Conservation (phyloP, 2,888 invertebrate species). For the Lepetodrilus schrolli region DNA sequence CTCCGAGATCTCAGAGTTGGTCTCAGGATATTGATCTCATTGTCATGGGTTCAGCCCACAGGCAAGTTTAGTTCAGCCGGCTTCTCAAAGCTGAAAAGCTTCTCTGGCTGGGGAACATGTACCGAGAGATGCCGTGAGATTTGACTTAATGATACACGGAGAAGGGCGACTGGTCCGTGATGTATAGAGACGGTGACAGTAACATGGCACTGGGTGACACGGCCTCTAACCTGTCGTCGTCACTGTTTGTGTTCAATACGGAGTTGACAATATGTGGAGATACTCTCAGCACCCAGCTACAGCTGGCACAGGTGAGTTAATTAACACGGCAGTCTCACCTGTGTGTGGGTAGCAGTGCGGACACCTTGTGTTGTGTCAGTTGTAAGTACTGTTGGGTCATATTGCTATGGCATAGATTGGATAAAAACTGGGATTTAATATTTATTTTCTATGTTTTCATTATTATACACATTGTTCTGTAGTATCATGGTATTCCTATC, state of each 20-base stretch:
- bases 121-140: not conserved
- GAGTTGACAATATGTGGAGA: slow-evolving; percentile 19
- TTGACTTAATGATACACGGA: slow-evolving; percentile 7
- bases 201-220: not conserved
- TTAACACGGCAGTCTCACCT: not conserved
- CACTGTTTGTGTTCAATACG: slow-evolving; percentile 16
- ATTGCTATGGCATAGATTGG: no score
- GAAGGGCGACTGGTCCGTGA: not conserved
- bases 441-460: no score
- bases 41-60: not conserved
- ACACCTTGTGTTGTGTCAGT: no score
- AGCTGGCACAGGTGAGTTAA: slow-evolving; percentile 15
- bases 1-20: no score
- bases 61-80: not conserved
- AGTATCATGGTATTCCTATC: no score
- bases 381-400: no score
- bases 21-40: slow-evolving; percentile 17
- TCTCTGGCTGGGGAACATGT: not conserved
- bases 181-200: not conserved
- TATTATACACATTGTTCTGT: no score
- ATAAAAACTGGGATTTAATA: no score
- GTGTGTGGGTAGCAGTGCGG: no score
- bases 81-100: not conserved
- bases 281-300: slow-evolving; percentile 12
- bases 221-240: not conserved